phyloP scores from a whole-genome alignment of 1,140 invertebrate genomes.

The Anadara kagoshimensis region DNA sequence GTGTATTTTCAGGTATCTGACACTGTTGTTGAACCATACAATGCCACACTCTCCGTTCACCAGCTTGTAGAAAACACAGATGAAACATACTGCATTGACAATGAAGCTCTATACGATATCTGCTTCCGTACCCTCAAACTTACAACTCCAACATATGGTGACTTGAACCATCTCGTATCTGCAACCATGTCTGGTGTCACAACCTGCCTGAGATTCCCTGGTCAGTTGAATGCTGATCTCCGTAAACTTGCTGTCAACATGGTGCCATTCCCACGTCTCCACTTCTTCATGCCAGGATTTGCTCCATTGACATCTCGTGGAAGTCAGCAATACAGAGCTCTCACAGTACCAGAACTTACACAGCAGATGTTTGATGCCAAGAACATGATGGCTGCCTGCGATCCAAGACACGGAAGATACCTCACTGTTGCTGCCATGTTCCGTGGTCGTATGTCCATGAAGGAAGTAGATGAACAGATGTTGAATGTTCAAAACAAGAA shows the following conservation, averaged over 20 bases:
- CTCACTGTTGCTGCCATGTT: slow-evolving; percentile 82
- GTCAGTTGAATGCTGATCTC: slow-evolving; percentile 87
- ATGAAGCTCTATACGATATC: slow-evolving; percentile 87
- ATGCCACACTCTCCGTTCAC: slow-evolving; percentile 79
- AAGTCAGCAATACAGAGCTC: slow-evolving; percentile 67
- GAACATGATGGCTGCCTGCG: slow-evolving; percentile 85
- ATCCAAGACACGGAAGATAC: slow-evolving; percentile 80
- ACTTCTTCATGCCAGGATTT: too few relatives aligned
- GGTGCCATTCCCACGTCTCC: slow-evolving; percentile 56
- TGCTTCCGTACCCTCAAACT: slow-evolving; percentile 85
- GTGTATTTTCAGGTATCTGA: slow-evolving; percentile 71
- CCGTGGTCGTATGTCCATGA: slow-evolving; percentile 96
- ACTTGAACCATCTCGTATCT: slow-evolving; percentile 76
- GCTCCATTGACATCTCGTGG: slow-evolving; percentile 40
- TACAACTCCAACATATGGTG: slow-evolving; percentile 82
- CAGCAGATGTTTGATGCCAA: slow-evolving; percentile 82
- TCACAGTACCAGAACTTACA: slow-evolving; percentile 87
- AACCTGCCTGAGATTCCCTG: slow-evolving; percentile 83
- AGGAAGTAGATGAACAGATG: slow-evolving; percentile 86
- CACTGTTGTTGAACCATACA: slow-evolving; percentile 78
- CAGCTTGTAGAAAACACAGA: slow-evolving; percentile 85
- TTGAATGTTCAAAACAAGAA: slow-evolving; percentile 93
- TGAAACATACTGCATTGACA: slow-evolving; percentile 87
- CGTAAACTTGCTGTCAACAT: slow-evolving; percentile 89
- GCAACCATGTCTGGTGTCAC: slow-evolving; percentile 87